Evolutionary conservation across 2,113 vertebrate species (phyloP), one percentile per base, ranked within the genome.

Genomic region (Ailurus styani): DNA sequence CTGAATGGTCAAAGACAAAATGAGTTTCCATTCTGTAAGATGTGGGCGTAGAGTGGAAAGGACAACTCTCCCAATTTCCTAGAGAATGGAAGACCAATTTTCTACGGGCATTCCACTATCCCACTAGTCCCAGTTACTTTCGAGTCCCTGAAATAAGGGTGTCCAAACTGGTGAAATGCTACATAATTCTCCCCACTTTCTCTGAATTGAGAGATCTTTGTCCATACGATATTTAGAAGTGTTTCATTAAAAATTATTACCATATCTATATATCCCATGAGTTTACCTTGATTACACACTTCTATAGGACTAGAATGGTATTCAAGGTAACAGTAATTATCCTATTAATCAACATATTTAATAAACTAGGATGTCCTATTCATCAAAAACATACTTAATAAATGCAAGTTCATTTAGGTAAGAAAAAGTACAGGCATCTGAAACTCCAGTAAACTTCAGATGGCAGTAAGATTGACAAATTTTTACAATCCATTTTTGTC

Each of bases 281-380:
- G 14, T 50, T 95, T 37, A 64, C 54, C 23, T 84, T 27, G 47
- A 64, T 75, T 90, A 45, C 47, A 73, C 62, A 90, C 2, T 31
- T 88, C 25, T 90, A 78, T 68, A 93, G 14, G n/a, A 66, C 40
- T 50, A 91, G 11, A 75, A 75, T 78, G 7, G 21, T 64, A 86
- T 75, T 86, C 64, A 88, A 87, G 18, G 72, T 20, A 34, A 86
- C 8, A 96, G 57, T 91, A 89, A 54, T 96, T 93, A 90, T 52
- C 25, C 25, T 83, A 47, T 45, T 42, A 83, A 77, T n/a, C 9
- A 50, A 52, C 29, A 42, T 60, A 83, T 27, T 55, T 68, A 96
- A 89, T 89, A 91, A 87, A 66, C 45, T 23, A 87, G 70, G 23
- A 83, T 84, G 37, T 31, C 23, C n/a, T 55, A 79, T 62, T 93